Base-by-base conservation (phyloP, 2,888 invertebrate species). In the Ormia ochracea region DNA sequence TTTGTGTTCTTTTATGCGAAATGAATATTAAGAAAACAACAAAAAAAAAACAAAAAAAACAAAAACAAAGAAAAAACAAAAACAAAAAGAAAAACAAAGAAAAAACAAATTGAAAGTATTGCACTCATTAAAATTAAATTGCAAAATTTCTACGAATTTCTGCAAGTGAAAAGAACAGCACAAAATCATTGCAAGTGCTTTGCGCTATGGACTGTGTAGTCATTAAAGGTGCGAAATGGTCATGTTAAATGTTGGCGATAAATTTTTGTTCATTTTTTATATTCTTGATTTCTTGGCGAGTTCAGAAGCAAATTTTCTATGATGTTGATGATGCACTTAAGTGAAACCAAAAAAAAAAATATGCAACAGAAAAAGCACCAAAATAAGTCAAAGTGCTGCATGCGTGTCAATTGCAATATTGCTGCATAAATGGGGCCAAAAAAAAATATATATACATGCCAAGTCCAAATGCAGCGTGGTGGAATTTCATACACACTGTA, bases 141-240 rank as follows among this genome's bases (percentile, higher is more conserved):
- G 56, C 43, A 23, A 70, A 72, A 76, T 76, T 80, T 80, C 76
- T 63, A 76, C 76, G 76, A 80, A 76, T 56, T 76, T 61, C 56
- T 41, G 1, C 38, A 33, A 48, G 54, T 33, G 38, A 41, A 36
- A 45, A 23, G 19, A 17, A 43, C 9, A 36, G 9, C 28, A 33
- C 9, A 26, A 36, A 23, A 12, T 38, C 4, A n/a, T 17, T 50
- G 14, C 38, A 31, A 52, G 38, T 73, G 65, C 33, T 45, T 61
- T 65, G 45, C 36, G 61, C 56, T 33, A 45, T 66, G 48, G 45
- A 23, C 66, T 33, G 45, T 45, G 36, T 26, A 58, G 33, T 43
- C 68, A 72, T 76, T 72, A 73, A 80, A 80, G 80, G 80, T 80
- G 80, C 68, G 72, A 80, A 76, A 68, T 76, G 66, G 72, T 56